phyloP scores from a whole-genome alignment of 2,113 vertebrate species.

The Onychorhynchus coronatus region DNA sequence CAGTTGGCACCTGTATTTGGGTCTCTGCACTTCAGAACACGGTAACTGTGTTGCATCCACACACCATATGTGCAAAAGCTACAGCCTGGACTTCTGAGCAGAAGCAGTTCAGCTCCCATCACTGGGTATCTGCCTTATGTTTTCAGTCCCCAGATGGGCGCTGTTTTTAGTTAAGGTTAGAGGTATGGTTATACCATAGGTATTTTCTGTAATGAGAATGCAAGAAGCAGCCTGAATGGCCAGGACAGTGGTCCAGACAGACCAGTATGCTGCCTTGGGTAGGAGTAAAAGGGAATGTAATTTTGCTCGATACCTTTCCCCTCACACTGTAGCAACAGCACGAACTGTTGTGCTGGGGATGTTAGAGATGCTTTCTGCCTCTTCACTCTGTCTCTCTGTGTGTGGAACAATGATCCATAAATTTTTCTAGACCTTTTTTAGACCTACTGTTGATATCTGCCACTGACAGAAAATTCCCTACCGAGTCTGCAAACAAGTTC shows the following conservation, averaged over 20 bases:
- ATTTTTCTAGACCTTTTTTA: not conserved
- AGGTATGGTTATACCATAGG: no score
- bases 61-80: rapidly evolving
- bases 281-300: not conserved
- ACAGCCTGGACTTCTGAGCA: not conserved
- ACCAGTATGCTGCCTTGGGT: not conserved
- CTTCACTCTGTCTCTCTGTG: not conserved
- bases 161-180: not conserved
- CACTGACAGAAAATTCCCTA: not conserved
- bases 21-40: not conserved
- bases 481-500: not conserved
- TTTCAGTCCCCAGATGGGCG: rapidly evolving
- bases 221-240: not conserved
- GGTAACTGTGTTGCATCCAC: rapidly evolving
- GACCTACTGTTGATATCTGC: not conserved
- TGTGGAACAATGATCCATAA: not conserved
- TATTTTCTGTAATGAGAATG: not conserved
- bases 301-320: not conserved
- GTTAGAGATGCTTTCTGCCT: not conserved
- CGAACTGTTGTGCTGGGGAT: not conserved
- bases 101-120: not conserved
- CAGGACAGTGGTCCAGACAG: not conserved
- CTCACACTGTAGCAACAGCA: not conserved
- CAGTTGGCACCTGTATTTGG: rapidly evolving
- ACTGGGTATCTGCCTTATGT: not conserved